Base-by-base conservation (phyloP, 1,140 invertebrate genomes). In the Pachypsylla venusta region DNA sequence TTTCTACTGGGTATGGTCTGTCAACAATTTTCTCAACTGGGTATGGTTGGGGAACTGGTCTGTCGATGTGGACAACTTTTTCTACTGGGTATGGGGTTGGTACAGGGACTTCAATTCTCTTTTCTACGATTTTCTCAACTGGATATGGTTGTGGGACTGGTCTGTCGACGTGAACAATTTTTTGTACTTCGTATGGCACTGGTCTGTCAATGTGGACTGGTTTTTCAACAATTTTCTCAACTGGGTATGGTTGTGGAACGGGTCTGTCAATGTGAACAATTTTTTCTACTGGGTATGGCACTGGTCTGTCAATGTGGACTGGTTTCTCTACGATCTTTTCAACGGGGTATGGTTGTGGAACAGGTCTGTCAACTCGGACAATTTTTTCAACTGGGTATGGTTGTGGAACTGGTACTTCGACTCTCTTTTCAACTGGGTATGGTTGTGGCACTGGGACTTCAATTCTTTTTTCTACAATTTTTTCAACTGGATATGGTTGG, bases 321-420 rank as follows among this genome's bases (percentile, higher is more conserved):
- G 77, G 76, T 69, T 84, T 85, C 66, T 85, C 84, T 0, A 86
- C 82, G 27, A 82, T 79, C 1, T 67, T 62, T 66, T 56, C 63
- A 25, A 56, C 77, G 64, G 80, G 80, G 58, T 84, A 79, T 26
- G 83, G 84, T 67, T 83, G 85, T 72, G 87, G 84, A 25, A 87
- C 82, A 22, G 77, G 77, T 42, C 84, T 80, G 66, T 83, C 54
- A 14, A 57, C 61, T 20, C 35, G 82, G 76, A 84, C 77, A 64
- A 80, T 75, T 69, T 84, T 85, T 66, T 85, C 84, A 0, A 86
- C 82, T 30, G 82, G 80, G 59, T 81, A 81, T 2, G 83, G 83
- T 2, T 67, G 61, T 66, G 48, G 63, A 20, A 65, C 65, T 25
- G 66, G 65, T 4, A 67, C 66, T 28, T 86, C 84, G 2, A 87